Evolutionary conservation across 1,140 invertebrate species (phyloP).

Genomic region (Venustaconcha ellipsiformis): DNA sequence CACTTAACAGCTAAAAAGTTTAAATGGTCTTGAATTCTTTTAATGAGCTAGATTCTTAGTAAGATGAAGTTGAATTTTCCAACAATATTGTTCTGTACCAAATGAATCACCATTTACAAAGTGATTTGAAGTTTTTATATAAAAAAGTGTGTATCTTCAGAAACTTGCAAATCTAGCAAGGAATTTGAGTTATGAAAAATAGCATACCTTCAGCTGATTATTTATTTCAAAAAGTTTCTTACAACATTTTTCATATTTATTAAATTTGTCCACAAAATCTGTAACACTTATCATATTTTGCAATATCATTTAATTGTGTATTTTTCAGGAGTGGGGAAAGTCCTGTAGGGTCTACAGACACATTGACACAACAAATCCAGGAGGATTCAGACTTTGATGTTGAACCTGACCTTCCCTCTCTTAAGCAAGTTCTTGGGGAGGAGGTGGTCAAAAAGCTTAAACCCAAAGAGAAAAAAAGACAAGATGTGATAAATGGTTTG

Average conservation of each 20-base stretch:
- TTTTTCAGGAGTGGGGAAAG: conserved; percentile 73
- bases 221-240: conserved; percentile 15
- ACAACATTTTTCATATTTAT: no score
- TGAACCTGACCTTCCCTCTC: conserved; percentile 81
- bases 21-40: no score
- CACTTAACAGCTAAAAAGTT: no score
- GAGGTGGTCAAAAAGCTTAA: conserved; percentile 81
- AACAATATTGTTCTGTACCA: no score
- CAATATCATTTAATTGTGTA: neutral
- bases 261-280: neutral
- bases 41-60: no score
- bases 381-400: conserved; percentile 86
- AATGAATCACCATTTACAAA: no score
- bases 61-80: no score
- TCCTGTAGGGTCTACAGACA: conserved; percentile 74
- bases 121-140: no score
- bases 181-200: no score
- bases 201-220: no score
- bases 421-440: conserved; percentile 80
- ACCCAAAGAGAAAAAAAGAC: conserved; percentile 88
- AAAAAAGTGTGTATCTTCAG: no score
- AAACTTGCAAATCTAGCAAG: no score
- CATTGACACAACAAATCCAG: conserved; percentile 60
- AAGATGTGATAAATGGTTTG: conserved; percentile 96
- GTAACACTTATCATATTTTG: neutral